Percentiles rank a stretch among this genome's conserved stretches.
phyloP scores from a whole-genome alignment of 1,140 invertebrate species.

The Mercenaria mercenaria region DNA sequence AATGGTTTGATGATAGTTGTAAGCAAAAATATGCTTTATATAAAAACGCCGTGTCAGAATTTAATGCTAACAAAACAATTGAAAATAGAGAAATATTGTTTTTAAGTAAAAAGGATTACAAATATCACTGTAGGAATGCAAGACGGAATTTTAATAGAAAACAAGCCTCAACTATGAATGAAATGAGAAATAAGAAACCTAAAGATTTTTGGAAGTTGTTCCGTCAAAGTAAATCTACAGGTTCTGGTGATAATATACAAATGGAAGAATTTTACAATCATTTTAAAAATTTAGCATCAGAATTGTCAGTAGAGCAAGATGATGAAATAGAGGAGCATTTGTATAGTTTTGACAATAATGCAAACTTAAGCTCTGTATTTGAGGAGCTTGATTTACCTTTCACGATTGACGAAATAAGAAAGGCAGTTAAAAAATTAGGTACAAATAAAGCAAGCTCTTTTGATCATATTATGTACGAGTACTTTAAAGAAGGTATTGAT shows the following conservation, averaged over 20 bases:
- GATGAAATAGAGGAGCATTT: background rate
- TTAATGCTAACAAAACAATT: background rate
- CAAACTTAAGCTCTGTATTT: background rate
- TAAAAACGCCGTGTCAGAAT: background rate
- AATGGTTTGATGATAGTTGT: background rate
- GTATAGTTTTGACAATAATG: background rate
- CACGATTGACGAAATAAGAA: background rate
- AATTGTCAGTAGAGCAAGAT: background rate
- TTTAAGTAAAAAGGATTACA: background rate
- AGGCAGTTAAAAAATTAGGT: background rate
- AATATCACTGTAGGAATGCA: background rate
- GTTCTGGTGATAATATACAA: background rate
- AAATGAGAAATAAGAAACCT: background rate
- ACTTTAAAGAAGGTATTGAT: slow-evolving; percentile 5
- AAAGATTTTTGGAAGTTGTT: slow-evolving; percentile 16
- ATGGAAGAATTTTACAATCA: background rate
- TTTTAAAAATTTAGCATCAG: background rate
- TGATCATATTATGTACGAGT: slow-evolving; percentile 27
- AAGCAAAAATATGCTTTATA: background rate
- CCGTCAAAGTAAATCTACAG: background rate
- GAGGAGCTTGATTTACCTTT: background rate
- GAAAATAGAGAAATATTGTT: background rate
- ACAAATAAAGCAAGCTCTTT: slow-evolving; percentile 12
- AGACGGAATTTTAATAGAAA: background rate
- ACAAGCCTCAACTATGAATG: background rate